phyloP scores from a whole-genome alignment of 1,140 invertebrate genomes.

The Temnothorax nylanderi region DNA sequence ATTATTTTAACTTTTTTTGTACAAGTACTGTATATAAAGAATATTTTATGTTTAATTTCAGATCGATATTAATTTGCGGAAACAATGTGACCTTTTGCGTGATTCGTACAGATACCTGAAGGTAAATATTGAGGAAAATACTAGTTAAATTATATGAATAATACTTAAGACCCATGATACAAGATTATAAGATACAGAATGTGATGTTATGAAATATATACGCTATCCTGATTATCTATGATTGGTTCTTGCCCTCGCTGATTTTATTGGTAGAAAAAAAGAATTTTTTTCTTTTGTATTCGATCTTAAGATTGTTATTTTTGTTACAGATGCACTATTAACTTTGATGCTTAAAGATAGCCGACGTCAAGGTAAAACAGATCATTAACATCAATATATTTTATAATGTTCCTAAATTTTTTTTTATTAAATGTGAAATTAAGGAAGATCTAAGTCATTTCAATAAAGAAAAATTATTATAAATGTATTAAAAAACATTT shows the following conservation, averaged over 20 bases:
- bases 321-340: neutral
- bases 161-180: neutral
- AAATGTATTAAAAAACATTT: neutral
- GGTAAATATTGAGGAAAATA: constrained; percentile 8
- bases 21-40: neutral
- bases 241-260: constrained; percentile 79
- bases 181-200: neutral
- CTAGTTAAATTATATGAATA: neutral
- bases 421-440: constrained; percentile 17
- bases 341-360: neutral
- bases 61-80: neutral
- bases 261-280: neutral
- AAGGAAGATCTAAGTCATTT: neutral
- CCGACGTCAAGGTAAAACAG: neutral
- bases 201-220: constrained; percentile 77
- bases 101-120: neutral
- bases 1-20: neutral
- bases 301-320: neutral
- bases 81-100: neutral
- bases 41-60: neutral
- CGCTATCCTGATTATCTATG: constrained; percentile 76
- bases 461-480: neutral
- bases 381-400: neutral
- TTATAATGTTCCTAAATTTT: neutral
- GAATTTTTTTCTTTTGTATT: neutral